These are phyloP conservation scores for Camelus bactrianus DNA, from an alignment of 2,113 vertebrate species.

Conservation along the genomic window DNA sequence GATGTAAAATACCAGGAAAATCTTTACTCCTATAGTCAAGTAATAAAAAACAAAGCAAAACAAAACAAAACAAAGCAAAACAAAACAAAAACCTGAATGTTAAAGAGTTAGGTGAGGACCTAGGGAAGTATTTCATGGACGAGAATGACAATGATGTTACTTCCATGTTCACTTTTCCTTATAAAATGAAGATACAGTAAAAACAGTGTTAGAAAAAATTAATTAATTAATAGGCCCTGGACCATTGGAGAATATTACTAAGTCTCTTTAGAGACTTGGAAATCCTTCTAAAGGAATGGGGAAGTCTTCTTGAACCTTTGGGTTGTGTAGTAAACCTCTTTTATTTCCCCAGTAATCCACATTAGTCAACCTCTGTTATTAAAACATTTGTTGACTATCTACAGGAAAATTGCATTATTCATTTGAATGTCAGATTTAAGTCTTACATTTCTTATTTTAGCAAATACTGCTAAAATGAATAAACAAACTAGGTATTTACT, in stretches of 20 bases:
- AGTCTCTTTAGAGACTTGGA: not conserved
- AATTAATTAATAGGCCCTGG: not conserved
- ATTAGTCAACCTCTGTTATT: not conserved
- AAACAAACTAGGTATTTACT: not conserved
- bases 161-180: conserved; percentile 40
- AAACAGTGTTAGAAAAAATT: not conserved
- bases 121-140: conserved; percentile 70
- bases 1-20: conserved; percentile 75
- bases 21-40: conserved; percentile 70
- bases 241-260: not conserved
- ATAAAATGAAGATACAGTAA: not conserved
- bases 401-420: not conserved
- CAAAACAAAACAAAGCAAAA: conserved; percentile 42
- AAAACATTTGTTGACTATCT: not conserved
- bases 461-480: conserved; percentile 54
- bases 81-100: not conserved
- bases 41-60: conserved; percentile 67
- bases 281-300: not conserved
- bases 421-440: conserved; percentile 27
- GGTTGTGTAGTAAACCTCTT: not conserved
- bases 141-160: conserved; percentile 60
- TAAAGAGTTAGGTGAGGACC: conserved; percentile 29
- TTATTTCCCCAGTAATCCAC: not conserved
- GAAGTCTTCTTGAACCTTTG: not conserved
- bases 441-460: conserved; percentile 45